Percentiles rank a stretch among this genome's conserved stretches.
Conservation (phyloP, 2,888 invertebrate genomes). For the Heliconius erato region DNA sequence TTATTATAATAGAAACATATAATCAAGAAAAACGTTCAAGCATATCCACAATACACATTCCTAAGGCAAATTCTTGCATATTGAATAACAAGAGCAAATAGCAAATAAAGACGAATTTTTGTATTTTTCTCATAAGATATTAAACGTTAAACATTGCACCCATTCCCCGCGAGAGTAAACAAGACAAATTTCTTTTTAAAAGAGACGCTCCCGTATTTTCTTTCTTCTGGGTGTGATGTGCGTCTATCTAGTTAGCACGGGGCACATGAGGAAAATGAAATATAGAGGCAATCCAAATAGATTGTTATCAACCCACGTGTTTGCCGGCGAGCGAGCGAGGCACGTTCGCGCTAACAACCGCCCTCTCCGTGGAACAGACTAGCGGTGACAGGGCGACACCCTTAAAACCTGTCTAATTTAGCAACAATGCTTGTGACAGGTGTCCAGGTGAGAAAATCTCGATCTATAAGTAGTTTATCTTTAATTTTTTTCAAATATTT, state of each 20-base stretch:
- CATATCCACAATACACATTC: neutral
- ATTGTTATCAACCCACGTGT: constrained; percentile 86
- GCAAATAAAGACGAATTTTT: neutral
- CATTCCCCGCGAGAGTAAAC: constrained; percentile 45
- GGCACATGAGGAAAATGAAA: constrained; percentile 83
- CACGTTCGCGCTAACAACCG: constrained; percentile 84
- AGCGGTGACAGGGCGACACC: constrained; percentile 67
- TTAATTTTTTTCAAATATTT: neutral
- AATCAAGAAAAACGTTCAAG: neutral
- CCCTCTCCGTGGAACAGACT: constrained; percentile 69
- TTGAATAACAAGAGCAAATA: neutral
- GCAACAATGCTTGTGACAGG: constrained; percentile 78
- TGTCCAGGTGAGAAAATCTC: constrained; percentile 63
- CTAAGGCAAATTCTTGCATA: neutral
- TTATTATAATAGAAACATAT: too few relatives aligned
- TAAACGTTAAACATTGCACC: constrained; percentile 46
- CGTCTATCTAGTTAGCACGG: constrained; percentile 84
- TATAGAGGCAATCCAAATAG: constrained; percentile 86
- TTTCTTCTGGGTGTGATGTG: constrained; percentile 69
- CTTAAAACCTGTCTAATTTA: constrained; percentile 71
- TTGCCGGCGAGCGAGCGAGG: constrained; percentile 80
- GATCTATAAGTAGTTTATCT: constrained; percentile 28
- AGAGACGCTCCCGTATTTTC: constrained; percentile 79
- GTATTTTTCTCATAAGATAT: constrained; percentile 2
- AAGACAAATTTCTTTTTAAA: constrained; percentile 64